Base-by-base conservation (phyloP, 2,113 vertebrate genomes). In the Todiramphus chloris region DNA sequence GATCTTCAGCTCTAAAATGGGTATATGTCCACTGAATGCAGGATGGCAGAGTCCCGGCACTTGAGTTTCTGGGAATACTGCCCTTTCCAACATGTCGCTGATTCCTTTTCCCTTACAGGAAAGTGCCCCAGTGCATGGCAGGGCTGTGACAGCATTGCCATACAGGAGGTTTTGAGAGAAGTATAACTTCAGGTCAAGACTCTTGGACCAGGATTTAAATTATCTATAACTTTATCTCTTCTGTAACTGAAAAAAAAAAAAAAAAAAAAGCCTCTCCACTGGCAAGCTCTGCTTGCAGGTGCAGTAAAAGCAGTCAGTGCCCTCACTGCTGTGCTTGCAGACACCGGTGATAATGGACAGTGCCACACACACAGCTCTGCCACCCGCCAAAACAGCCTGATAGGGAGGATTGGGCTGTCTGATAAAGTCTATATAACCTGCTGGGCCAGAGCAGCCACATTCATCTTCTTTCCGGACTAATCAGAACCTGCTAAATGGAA, bases 271-370 rank as follows among this genome's bases (percentile, higher is more conserved):
- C 8, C 35, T 80, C 21, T 81, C 33, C 6, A 11, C 7, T 9
- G 30, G 70, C 24, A 39, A 44, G 21, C 35, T 66, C 30, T 50
- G 64, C 13, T 8, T 73, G 83, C 87, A 80, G 56, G 81, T 81
- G 46, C 60, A 56, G 60, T 24, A 28, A 28, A 39, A 76, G 50
- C 72, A 23, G 51, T 9, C 21, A 2, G 48, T n/a, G 46, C 37
- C 56, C 21, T 76, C 58, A 66, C n/a, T 1, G 18, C 70, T 48
- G 44, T 21, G 51, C 76, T 37, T 28, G 77, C 77, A 67, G 59
- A 37, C 46, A n/a, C 5, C 0, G 4, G 23, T 6, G 41, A 19
- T 73, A 56, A 44, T 4, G 1, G 18, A 5, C 3, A 35, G 66
- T 27, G 53, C 83, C 77, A 67, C 77, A 60, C 73, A 19, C 73